Evolutionary conservation across 2,888 invertebrate species (phyloP), one percentile per base, ranked within the genome.

Genomic region (Conops quadrifasciatus): DNA sequence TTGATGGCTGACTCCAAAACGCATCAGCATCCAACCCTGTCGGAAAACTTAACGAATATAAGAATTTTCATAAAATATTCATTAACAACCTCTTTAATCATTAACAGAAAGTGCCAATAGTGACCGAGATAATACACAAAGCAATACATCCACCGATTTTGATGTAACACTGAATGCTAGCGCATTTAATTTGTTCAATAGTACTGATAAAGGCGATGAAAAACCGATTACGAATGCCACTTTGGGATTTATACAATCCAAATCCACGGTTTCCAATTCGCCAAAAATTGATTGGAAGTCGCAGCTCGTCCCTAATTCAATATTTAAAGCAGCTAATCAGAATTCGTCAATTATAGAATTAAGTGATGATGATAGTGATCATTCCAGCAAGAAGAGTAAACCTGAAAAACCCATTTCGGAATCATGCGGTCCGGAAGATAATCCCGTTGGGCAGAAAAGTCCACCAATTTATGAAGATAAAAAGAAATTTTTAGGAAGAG

Each of bases 331-430:
- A 71, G 82, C 82, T 81, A 85, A 85, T 79, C 85, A 86, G 75
- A 80, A 85, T 78, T 81, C 84, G 85, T 84, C 86, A 85, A 85
- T 85, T 86, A 85, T 86, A 81, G 85, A 85, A 79, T 85, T 85
- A 71, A 84, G 81, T 76, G 80, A 83, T 75, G 82, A n/a, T n/a
- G n/a, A n/a, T n/a, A n/a, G n/a, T n/a, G n/a, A 36, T 36, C 9
- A 80, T 75, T 83, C 83, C 19, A 80, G 80, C 73, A 80, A 80
- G 69, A 82, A 81, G 70, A 78, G 80, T 75, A n/a, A 73, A 81
- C 72, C 74, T 79, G 1, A 81, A 82, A 71, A 82, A 64, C 78
- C 83, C 24, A 83, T 85, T n/a, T n/a, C n/a, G n/a, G n/a, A 66
- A 78, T 84, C n/a, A 80, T 85, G 69, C 85, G 82, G 36, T 73